Conservation (phyloP, 2,888 invertebrate genomes). For the Dusona sp. region DNA sequence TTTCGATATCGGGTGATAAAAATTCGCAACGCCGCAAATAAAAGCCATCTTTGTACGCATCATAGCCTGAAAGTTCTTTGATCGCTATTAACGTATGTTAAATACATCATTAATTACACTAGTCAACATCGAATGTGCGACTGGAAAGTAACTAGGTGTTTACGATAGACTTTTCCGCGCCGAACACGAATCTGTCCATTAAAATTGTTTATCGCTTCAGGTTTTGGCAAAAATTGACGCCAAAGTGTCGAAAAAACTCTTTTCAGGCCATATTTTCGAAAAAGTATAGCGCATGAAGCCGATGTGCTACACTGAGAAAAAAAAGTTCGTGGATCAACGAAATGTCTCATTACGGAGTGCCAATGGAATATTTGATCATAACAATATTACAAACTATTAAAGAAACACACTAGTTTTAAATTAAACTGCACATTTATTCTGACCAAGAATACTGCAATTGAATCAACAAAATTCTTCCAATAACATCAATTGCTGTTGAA, state of each 20-base stretch:
- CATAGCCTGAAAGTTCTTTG: neutral
- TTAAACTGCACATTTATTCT: too few relatives aligned
- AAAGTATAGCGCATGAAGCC: neutral
- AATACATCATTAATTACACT: neutral
- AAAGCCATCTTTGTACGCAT: constrained; percentile 18
- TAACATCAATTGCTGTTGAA: too few relatives aligned
- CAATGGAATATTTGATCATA: too few relatives aligned
- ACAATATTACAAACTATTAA: too few relatives aligned
- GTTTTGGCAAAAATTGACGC: neutral
- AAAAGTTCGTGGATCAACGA: too few relatives aligned
- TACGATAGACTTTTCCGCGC: neutral
- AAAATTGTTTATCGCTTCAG: neutral
- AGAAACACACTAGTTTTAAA: too few relatives aligned
- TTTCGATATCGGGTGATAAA: constrained; percentile 16
- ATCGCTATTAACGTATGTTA: neutral
- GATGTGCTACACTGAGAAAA: too few relatives aligned
- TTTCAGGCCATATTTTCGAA: neutral
- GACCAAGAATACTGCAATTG: too few relatives aligned
- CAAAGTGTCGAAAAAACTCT: neutral
- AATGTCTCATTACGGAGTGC: too few relatives aligned
- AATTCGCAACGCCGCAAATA: constrained; percentile 16
- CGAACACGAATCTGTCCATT: neutral
- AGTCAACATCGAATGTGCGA: neutral
- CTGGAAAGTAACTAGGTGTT: neutral
- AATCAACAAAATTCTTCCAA: too few relatives aligned